Evolutionary conservation across 2,888 invertebrate species (phyloP).

Genomic region (Caenorhabditis sp.): DNA sequence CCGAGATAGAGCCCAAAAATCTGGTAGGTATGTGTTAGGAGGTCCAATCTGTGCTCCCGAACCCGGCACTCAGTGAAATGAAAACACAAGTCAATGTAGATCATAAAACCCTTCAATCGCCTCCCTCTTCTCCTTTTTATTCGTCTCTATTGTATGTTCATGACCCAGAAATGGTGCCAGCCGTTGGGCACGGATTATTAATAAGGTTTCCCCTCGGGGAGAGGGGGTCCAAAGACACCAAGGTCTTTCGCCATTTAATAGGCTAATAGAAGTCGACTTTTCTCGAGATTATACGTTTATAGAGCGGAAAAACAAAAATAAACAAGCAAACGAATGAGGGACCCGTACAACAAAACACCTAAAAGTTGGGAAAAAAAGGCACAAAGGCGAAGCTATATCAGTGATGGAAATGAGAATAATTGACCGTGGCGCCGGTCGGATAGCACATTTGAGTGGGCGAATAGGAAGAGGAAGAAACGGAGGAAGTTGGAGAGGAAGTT

Average conservation of each 20-base stretch:
- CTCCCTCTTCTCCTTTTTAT: constrained; percentile 3
- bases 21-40: too few relatives aligned
- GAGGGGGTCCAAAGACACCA: constrained; percentile 25
- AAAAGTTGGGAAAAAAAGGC: too few relatives aligned
- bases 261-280: too few relatives aligned
- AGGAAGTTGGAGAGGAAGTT: constrained; percentile 13
- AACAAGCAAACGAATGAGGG: too few relatives aligned
- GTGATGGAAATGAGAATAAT: too few relatives aligned
- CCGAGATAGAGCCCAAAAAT: too few relatives aligned
- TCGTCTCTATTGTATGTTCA: constrained; percentile 24
- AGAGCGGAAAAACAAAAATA: too few relatives aligned
- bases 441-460: constrained; percentile 34
- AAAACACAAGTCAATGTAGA: constrained; percentile 38
- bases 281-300: too few relatives aligned
- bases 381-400: too few relatives aligned
- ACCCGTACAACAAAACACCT: too few relatives aligned
- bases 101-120: constrained; percentile 29
- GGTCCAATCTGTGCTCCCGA: too few relatives aligned
- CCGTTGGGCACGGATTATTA: constrained; percentile 41
- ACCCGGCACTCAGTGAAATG: constrained; percentile 38
- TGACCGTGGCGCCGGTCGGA: background rate
- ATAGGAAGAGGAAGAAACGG: constrained; percentile 21
- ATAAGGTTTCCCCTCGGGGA: constrained; percentile 32
- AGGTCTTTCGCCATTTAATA: constrained; percentile 40
- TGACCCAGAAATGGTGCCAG: constrained; percentile 53